Evolutionary conservation across 1,140 invertebrate species (phyloP), one percentile per base, ranked within the genome.

Genomic region (Lepidurus apus): DNA sequence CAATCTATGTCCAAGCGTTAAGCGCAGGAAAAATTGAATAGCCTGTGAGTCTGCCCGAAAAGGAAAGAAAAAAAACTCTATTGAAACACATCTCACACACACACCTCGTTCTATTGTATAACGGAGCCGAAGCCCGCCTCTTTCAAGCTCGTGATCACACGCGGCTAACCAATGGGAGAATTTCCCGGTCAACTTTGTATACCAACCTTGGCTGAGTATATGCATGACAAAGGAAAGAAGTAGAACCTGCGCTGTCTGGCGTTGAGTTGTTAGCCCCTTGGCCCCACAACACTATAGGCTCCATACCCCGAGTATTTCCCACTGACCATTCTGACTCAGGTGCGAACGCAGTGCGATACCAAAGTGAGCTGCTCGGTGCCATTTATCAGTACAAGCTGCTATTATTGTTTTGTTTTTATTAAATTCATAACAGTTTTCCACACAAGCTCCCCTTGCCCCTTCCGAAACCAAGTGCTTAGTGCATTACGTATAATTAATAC

Each of bases 11-110:
- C 53, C 53, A 65, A 65, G 53, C 13, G 53, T 9, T 21, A 21
- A 65, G 53, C 53, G 53, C 53, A 65, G 53, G 53, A 65, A 65
- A 65, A 65, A 65, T 65, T 65, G 53, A 65, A 65, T 65, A 65
- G 53, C 53, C 21, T 65, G 53, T 65, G 13, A 65, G 53, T 65
- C 53, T 65, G 17, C 17, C 53, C 53, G 21, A 13, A 13, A 21
- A 9, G 17, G 10, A 65, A 65, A 6, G 21, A 13, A 65, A 65
- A 65, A 65, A 65, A 65, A 65, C 17, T 9, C 53, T n/a, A 65
- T 65, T 65, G 53, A 65, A 65, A 65, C 53, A 65, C 53, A 65
- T 65, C 53, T 65, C 53, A 65, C n/a, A 34, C 34, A 65, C 34
- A 65, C 53, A 65, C 53, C 53, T 65, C 53, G 53, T 65, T 65